Conservation (phyloP, 2,888 invertebrate genomes). For the Dolichomitus sp. region DNA sequence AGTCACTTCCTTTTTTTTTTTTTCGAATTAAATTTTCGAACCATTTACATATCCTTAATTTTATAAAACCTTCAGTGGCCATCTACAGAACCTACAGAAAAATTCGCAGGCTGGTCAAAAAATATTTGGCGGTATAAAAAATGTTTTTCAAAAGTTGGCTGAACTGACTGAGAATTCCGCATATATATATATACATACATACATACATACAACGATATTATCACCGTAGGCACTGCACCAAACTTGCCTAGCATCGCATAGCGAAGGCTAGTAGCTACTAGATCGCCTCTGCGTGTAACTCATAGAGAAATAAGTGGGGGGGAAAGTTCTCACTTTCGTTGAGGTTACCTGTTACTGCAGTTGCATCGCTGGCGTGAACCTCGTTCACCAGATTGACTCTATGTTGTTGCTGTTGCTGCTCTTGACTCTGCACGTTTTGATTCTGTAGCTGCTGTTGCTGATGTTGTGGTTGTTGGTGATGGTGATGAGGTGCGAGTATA, state of each 20-base stretch:
- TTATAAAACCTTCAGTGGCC: too few species aligned
- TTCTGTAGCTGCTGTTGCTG: constrained; percentile 9
- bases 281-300: not conserved
- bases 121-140: too few species aligned
- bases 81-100: too few species aligned
- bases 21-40: too few species aligned
- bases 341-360: constrained; percentile 76
- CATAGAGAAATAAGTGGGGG: not conserved
- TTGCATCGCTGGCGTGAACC: constrained; percentile 71
- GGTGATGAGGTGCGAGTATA: constrained; percentile 8
- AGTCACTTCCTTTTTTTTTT: too few species aligned
- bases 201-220: constrained; percentile 3
- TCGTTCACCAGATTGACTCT: constrained; percentile 73
- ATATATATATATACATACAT: not conserved
- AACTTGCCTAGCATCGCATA: not conserved
- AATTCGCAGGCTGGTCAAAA: too few species aligned
- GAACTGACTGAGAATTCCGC: too few species aligned
- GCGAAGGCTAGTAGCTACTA: not conserved
- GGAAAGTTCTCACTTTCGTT: constrained; percentile 62
- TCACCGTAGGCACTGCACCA: constrained; percentile 11
- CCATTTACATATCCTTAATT: too few species aligned
- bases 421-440: not conserved
- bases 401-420: constrained; percentile 64
- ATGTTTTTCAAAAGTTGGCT: too few species aligned
- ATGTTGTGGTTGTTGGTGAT: constrained; percentile 1